Conservation (phyloP, 1,140 invertebrate species). For the Macrosteles quadrilineatus region DNA sequence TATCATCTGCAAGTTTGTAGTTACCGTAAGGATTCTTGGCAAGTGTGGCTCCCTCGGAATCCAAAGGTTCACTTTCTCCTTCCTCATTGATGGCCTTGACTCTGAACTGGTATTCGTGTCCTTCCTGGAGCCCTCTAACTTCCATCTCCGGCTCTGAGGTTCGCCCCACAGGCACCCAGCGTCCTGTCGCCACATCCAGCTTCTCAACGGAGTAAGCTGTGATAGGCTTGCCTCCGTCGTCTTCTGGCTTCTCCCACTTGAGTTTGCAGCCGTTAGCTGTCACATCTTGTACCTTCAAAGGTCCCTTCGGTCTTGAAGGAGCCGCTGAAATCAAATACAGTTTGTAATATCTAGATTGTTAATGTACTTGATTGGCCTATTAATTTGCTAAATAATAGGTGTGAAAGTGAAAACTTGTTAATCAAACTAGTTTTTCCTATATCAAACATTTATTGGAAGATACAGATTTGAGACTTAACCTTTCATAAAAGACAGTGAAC, state of each 20-base stretch:
- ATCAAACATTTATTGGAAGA: too few species aligned
- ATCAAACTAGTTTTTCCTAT: too few species aligned
- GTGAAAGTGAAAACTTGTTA: too few species aligned
- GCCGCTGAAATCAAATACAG: constrained; percentile 56
- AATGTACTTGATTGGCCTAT: too few species aligned
- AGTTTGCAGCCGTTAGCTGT: constrained; percentile 91
- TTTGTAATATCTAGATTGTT: constrained; percentile 11
- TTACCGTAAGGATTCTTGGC: constrained; percentile 95
- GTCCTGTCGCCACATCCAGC: constrained; percentile 87
- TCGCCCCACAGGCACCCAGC: constrained; percentile 90
- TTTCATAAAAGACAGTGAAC: too few species aligned
- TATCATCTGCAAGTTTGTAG: too few species aligned
- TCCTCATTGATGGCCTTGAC: constrained; percentile 98
- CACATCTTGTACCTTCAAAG: constrained; percentile 89
- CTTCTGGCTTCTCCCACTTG: constrained; percentile 96
- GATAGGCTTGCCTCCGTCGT: constrained; percentile 97
- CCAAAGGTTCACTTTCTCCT: constrained; percentile 94
- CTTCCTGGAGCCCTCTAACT: constrained; percentile 88
- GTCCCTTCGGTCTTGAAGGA: constrained; percentile 84
- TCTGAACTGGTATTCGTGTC: constrained; percentile 94
- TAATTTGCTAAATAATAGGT: too few species aligned
- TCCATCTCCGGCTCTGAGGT: constrained; percentile 83
- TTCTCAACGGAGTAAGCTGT: constrained; percentile 97
- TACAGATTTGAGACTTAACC: too few species aligned
- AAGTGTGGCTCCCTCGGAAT: constrained; percentile 78